These are phyloP conservation scores for Phenganax stokvisi DNA, from an alignment of 92 coral and sea anemone species.

Conservation along the genomic window DNA sequence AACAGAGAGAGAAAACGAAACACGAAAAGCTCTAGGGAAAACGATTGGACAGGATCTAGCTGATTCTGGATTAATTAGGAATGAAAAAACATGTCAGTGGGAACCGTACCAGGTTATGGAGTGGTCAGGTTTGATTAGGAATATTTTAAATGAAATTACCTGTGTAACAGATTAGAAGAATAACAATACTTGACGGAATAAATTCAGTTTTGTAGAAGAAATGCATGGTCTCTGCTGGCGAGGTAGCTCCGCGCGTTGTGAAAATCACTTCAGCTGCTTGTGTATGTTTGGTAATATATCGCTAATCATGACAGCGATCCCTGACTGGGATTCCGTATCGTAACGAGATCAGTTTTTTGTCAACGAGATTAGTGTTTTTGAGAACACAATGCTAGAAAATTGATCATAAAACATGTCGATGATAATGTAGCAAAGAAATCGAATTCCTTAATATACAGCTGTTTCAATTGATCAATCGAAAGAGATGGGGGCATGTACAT, in stretches of 20 bases:
- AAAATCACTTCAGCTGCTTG: constrained; percentile 48
- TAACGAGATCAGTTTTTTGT: constrained; percentile 50
- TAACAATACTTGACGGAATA: constrained; percentile 7
- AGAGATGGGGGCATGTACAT: no score
- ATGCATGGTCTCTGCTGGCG: constrained; percentile 46
- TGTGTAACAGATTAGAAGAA: constrained; percentile 29
- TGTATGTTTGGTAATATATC: constrained; percentile 46
- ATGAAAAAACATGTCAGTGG: constrained; percentile 5
- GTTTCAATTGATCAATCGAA: no score
- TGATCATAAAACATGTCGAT: constrained; percentile 17
- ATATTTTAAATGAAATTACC: constrained; percentile 11
- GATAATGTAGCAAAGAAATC: background rate
- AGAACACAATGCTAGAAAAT: constrained; percentile 14
- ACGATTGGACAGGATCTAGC: background rate
- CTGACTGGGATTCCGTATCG: constrained; percentile 46
- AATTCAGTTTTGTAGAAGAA: background rate
- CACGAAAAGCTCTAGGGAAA: background rate
- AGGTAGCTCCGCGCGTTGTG: constrained; percentile 43
- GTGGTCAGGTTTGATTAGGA: constrained; percentile 13
- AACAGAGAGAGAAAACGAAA: background rate
- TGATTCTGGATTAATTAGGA: background rate
- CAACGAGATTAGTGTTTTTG: constrained; percentile 42
- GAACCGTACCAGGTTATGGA: constrained; percentile 14
- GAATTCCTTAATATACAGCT: constrained; percentile 26
- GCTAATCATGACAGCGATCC: constrained; percentile 54